phyloP scores from a whole-genome alignment of 2,797 vertebrate genomes.

The Muscicapa striata region DNA sequence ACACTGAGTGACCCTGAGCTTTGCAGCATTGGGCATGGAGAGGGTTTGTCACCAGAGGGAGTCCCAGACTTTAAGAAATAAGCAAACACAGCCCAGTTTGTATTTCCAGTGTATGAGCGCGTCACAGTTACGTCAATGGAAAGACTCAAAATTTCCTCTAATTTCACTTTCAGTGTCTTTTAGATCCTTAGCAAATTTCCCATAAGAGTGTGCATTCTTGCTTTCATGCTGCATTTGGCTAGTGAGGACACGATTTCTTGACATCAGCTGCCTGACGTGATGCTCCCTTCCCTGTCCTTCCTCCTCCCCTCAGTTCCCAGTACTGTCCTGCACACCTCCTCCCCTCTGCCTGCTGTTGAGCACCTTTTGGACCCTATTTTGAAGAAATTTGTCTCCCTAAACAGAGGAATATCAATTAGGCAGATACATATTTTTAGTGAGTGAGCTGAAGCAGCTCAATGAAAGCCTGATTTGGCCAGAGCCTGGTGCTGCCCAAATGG shows the following conservation, averaged over 20 bases:
- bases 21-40: background rate
- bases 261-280: background rate
- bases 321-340: background rate
- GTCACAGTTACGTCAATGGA: constrained; percentile 14
- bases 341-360: background rate
- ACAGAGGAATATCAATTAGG: background rate
- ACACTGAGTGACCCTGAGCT: background rate
- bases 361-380: background rate
- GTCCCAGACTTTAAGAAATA: background rate
- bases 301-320: background rate
- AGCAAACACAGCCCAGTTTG: background rate
- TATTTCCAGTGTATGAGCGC: background rate
- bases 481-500: fast-evolving
- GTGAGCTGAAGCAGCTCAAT: background rate
- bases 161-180: constrained; percentile 19
- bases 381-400: background rate
- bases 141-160: constrained; percentile 14
- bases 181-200: background rate
- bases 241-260: background rate
- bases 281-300: background rate
- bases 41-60: constrained; percentile 53
- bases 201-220: background rate
- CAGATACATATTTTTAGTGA: background rate
- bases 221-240: background rate
- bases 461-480: background rate